Evolutionary conservation across 2,113 vertebrate genomes (phyloP).

Genomic region (Cranoglanis bouderius): DNA sequence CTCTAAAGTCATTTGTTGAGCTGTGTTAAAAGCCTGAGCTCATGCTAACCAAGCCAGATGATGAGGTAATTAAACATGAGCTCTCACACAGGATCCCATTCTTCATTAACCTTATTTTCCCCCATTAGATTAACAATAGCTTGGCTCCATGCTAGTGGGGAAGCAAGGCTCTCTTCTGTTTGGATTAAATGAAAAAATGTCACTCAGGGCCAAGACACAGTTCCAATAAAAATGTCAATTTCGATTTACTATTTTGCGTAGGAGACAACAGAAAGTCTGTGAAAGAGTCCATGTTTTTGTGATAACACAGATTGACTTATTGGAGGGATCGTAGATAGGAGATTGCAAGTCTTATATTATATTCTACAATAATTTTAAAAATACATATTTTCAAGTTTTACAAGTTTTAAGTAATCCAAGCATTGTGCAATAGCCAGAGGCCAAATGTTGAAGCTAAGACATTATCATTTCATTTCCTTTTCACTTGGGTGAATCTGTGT

Average conservation of each 20-base stretch:
- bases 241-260: slow-evolving; percentile 37
- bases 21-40: neutral
- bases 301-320: neutral
- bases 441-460: neutral
- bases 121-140: neutral
- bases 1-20: slow-evolving; percentile 4
- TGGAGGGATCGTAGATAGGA: neutral
- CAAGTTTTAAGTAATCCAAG: neutral
- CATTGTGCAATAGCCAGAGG: neutral
- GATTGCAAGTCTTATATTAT: neutral
- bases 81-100: slow-evolving; percentile 13
- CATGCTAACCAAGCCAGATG: neutral
- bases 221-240: slow-evolving; percentile 28
- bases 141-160: neutral
- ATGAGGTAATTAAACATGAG: slow-evolving; percentile 35
- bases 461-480: neutral
- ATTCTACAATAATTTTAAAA: neutral
- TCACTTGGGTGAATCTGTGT: neutral
- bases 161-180: neutral
- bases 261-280: neutral
- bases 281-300: slow-evolving; percentile 18
- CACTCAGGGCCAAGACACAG: slow-evolving; percentile 23
- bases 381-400: neutral
- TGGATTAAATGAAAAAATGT: slow-evolving; percentile 4
- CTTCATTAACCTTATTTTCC: slow-evolving; percentile 33